phyloP scores from a whole-genome alignment of 2,888 invertebrate genomes.

The Apodemia mormo region DNA sequence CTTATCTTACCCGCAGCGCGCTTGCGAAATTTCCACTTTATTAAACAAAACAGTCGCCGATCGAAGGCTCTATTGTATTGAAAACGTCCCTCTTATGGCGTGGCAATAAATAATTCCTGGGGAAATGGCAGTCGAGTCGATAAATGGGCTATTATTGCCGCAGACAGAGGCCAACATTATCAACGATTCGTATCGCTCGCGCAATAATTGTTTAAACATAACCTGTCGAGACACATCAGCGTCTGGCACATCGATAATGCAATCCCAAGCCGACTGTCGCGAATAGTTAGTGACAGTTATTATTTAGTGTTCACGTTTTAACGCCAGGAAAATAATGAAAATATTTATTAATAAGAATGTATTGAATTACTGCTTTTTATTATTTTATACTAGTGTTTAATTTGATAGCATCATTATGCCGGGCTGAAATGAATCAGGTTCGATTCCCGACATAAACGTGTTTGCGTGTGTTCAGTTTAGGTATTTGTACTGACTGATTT shows the following conservation, averaged over 20 bases:
- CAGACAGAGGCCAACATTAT: slow-evolving; percentile 76
- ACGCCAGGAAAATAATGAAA: background rate
- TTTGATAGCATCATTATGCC: no score
- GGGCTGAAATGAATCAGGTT: no score
- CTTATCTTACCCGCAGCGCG: slow-evolving; percentile 59
- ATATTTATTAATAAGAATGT: background rate
- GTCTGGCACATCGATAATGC: slow-evolving; percentile 60
- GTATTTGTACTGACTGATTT: no score
- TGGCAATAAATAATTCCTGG: slow-evolving; percentile 73
- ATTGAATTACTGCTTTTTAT: no score
- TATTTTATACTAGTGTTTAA: no score
- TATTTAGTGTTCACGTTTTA: slow-evolving; percentile 16
- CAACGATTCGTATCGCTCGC: slow-evolving; percentile 73
- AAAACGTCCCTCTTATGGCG: slow-evolving; percentile 67
- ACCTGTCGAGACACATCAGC: slow-evolving; percentile 63
- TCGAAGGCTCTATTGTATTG: slow-evolving; percentile 68
- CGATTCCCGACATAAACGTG: no score
- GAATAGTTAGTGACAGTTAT: slow-evolving; percentile 1
- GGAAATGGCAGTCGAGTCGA: slow-evolving; percentile 70
- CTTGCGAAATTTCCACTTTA: slow-evolving; percentile 67
- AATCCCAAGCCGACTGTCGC: slow-evolving; percentile 25
- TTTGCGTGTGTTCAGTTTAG: no score
- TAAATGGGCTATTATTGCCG: slow-evolving; percentile 77
- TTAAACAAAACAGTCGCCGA: slow-evolving; percentile 65
- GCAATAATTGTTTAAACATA: slow-evolving; percentile 78